phyloP scores from a whole-genome alignment of 2,113 vertebrate genomes.

The Acanthisitta chloris region DNA sequence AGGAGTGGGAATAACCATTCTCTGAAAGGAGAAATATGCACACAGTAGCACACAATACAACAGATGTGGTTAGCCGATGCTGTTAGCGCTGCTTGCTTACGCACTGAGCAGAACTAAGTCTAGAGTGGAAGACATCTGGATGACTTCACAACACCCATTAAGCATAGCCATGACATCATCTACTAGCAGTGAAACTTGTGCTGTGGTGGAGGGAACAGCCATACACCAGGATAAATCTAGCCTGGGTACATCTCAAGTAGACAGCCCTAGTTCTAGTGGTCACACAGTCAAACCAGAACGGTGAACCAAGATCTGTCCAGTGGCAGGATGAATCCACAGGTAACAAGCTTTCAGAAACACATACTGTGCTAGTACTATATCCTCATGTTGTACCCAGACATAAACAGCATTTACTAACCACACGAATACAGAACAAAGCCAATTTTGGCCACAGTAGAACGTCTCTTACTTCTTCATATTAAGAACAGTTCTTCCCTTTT shows the following conservation, averaged over 20 bases:
- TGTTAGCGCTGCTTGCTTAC: background rate
- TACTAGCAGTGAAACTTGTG: background rate
- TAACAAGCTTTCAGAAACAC: background rate
- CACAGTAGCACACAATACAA: background rate
- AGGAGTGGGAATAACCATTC: background rate
- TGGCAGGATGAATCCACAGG: background rate
- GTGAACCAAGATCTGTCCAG: background rate
- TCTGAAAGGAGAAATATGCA: background rate
- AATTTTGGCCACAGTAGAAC: background rate
- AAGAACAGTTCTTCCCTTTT: background rate
- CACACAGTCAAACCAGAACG: background rate
- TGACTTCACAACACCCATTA: background rate
- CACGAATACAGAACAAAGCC: background rate
- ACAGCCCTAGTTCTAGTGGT: background rate
- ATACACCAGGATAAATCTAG: background rate
- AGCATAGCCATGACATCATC: fast-evolving
- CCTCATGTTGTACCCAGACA: background rate
- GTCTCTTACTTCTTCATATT: background rate
- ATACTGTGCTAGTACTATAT: background rate
- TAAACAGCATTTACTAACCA: background rate
- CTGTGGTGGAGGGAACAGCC: background rate
- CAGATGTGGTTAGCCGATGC: background rate
- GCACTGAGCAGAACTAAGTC: background rate
- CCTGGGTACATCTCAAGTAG: background rate
- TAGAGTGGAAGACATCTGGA: background rate